These are phyloP conservation scores for Escarpia spicata DNA, from an alignment of 2,888 invertebrate genomes.

Conservation along the genomic window DNA sequence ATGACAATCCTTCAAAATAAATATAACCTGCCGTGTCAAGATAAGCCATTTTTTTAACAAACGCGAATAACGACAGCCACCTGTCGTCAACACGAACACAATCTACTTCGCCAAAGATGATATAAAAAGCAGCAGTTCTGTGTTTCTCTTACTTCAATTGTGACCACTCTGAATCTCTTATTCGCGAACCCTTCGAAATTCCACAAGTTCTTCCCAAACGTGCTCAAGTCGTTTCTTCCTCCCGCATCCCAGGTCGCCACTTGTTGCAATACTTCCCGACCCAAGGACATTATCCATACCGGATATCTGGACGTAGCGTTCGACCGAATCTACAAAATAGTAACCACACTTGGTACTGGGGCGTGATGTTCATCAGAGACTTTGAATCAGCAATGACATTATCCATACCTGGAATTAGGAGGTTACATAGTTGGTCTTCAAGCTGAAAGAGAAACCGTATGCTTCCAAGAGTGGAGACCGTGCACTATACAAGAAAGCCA, in stretches of 20 bases:
- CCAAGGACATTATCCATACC: neutral
- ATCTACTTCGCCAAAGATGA: neutral
- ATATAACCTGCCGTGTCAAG: no score
- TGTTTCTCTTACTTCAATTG: neutral
- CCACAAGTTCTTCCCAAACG: conserved; percentile 16
- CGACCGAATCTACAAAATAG: neutral
- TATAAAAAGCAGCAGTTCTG: neutral
- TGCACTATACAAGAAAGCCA: no score
- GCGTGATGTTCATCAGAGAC: no score
- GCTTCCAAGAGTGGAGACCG: no score
- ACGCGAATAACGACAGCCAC: neutral
- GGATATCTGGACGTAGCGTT: neutral
- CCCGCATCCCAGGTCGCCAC: neutral
- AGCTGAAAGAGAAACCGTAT: no score
- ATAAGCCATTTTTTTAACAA: neutral
- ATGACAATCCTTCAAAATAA: no score
- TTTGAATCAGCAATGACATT: no score
- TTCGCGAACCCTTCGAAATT: neutral
- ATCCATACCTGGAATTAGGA: no score
- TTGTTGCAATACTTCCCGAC: neutral
- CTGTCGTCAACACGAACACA: neutral
- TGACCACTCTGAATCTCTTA: neutral
- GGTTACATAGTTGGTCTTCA: no score
- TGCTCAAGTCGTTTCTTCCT: neutral
- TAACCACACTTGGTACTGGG: no score